Base-by-base conservation (phyloP, 2,888 invertebrate species). In the Andrena flavipes region DNA sequence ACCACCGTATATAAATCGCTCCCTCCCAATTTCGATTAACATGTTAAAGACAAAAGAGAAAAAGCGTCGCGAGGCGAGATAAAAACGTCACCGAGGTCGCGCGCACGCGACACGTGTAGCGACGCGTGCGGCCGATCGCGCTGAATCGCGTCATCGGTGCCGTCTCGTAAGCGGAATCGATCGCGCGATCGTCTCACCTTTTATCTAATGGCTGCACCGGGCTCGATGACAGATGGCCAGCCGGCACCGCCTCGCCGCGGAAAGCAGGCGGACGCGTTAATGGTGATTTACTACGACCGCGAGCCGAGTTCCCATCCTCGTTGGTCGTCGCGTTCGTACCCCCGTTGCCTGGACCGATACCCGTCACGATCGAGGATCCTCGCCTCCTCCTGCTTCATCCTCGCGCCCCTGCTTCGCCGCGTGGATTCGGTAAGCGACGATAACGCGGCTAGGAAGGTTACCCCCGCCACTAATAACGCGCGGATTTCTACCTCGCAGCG, bases 131-230 rank as follows among this genome's bases (percentile, higher is more conserved):
- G 13, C 26, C 64, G 30, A n/a, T 35, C 42, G 42, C 42, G 7
- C 35, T n/a, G 33, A 35, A 16, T 29, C 71, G 59, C 48, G 71
- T 59, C 60, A 68, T 54, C 76, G 74, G 69, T 67, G 73, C 73
- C 78, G 75, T 77, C 76, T 86, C 69, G 74, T 35, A 60, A 54
- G 26, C 51, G 51, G 72, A 60, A 69, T 73, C 79, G 84, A 51
- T 73, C 76, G 65, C 71, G 75, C 86, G 84, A 86, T 84, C 81
- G 84, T 86, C 74, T 68, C 74, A n/a, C 23, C 26, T 85, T 82
- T 87, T 75, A 59, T 77, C 80, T 72, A 84, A 85, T 85, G 85
- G 87, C 77, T 63, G 33, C 81, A 20, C 26, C 54, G 10, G 7
- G 59, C 56, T 80, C 75, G 73, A 84, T 87, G 85, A 85, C 87